These are phyloP conservation scores for Cranoglanis bouderius DNA, from an alignment of 2,113 vertebrate species.

Conservation along the genomic window DNA sequence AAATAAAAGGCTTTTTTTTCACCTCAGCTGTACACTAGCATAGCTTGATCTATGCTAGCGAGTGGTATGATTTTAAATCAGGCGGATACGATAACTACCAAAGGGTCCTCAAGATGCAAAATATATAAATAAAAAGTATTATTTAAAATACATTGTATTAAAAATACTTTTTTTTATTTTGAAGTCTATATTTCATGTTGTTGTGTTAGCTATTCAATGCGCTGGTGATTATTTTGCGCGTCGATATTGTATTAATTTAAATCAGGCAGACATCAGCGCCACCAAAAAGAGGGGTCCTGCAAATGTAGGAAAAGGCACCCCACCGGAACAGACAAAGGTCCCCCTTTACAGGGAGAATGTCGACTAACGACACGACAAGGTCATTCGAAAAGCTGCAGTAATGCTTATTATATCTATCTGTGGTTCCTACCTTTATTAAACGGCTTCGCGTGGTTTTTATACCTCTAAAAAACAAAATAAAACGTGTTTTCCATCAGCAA, in stretches of 20 bases:
- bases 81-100: background rate
- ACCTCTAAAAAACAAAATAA: conserved; percentile 23
- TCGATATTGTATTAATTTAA: background rate
- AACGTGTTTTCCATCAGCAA: conserved; percentile 54
- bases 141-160: background rate
- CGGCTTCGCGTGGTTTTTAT: background rate
- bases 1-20: background rate
- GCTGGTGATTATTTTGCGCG: background rate
- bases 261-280: background rate
- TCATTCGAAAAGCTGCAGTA: background rate
- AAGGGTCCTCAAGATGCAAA: background rate
- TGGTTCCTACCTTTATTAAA: conserved; percentile 55
- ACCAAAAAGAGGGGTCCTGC: background rate
- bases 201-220: background rate
- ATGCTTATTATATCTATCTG: background rate
- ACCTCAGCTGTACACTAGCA: background rate
- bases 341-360: conserved; percentile 70
- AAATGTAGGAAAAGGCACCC: background rate
- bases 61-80: background rate
- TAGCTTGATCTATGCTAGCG: background rate
- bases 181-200: background rate
- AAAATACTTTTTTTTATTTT: background rate
- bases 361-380: conserved; percentile 74
- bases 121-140: background rate
- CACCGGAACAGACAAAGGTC: conserved; percentile 55